Conservation (phyloP, 2,113 vertebrate species). For the Brachyhypopomus occidentalis region DNA sequence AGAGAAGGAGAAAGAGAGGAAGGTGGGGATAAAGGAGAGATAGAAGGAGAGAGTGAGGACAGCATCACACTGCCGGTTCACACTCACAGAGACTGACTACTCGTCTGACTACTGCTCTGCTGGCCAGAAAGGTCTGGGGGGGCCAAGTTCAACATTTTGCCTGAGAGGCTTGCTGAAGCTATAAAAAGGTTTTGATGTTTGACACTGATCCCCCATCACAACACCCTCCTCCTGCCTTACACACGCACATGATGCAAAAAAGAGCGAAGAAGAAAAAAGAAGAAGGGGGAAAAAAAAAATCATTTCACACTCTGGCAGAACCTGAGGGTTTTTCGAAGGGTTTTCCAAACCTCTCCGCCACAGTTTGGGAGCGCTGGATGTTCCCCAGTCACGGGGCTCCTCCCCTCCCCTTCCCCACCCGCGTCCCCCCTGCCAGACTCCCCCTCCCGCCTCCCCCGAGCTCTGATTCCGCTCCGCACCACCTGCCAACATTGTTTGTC, state of each 20-base stretch:
- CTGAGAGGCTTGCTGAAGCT: conserved; percentile 80
- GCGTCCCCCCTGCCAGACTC: conserved; percentile 76
- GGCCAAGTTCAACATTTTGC: conserved; percentile 87
- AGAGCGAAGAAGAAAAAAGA: not conserved
- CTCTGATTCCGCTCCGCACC: conserved; percentile 68
- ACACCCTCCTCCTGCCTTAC: conserved; percentile 52
- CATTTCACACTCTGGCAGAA: conserved; percentile 67
- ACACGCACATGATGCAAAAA: conserved; percentile 35
- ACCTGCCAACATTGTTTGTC: conserved; percentile 79
- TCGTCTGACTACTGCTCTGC: conserved; percentile 56
- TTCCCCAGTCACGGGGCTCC: conserved; percentile 80
- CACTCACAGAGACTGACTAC: conserved; percentile 70
- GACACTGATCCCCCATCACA: conserved; percentile 76
- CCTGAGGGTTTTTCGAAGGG: conserved; percentile 50
- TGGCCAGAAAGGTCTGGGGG: conserved; percentile 69
- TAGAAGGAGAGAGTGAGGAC: conserved; percentile 69
- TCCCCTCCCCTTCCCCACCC: conserved; percentile 74
- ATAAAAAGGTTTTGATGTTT: conserved; percentile 89
- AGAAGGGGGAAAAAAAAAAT: conserved; percentile 15
- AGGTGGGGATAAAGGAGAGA: conserved; percentile 62
- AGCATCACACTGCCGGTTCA: conserved; percentile 75
- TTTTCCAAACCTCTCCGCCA: conserved; percentile 74
- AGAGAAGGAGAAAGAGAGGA: conserved; percentile 71
- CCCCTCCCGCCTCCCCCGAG: conserved; percentile 70
- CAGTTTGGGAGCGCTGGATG: conserved; percentile 79